Conservation (phyloP, 2,797 vertebrate genomes). For the Tokudaia muenninki region DNA sequence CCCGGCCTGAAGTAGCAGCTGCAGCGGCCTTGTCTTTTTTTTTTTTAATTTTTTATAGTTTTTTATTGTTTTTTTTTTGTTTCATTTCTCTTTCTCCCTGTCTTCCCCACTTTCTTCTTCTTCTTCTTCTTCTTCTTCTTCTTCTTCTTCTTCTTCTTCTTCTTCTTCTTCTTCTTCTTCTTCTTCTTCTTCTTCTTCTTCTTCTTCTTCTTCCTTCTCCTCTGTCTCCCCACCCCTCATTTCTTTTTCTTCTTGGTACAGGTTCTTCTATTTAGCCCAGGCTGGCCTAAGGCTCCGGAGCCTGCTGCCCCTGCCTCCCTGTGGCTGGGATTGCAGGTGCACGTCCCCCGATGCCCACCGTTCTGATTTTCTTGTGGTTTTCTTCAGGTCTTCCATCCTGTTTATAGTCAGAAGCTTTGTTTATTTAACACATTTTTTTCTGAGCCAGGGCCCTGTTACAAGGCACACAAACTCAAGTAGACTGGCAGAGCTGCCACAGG, state of each 20-base stretch:
- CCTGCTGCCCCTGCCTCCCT: not conserved
- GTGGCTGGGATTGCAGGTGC: not conserved
- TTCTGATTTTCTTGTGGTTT: not conserved
- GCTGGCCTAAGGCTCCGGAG: not conserved
- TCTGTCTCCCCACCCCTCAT: no score
- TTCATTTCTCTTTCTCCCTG: not conserved
- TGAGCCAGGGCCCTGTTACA: not conserved
- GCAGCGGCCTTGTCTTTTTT: not conserved
- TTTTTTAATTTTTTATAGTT: no score
- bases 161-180: no score
- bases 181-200: no score
- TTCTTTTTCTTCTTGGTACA: no score
- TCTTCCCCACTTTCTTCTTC: not conserved
- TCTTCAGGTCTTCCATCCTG: not conserved
- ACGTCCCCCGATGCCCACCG: fast-evolving
- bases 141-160: no score
- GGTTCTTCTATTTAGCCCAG: no score
- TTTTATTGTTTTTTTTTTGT: not conserved
- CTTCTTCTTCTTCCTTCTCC: no score
- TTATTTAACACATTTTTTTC: not conserved
- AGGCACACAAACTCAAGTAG: not conserved
- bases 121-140: no score
- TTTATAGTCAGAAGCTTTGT: not conserved
- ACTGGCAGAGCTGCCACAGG: not conserved
- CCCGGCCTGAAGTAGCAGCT: not conserved